Evolutionary conservation across 2,113 vertebrate genomes (phyloP).

Genomic region (Boulengeromyrus knoepffleri): DNA sequence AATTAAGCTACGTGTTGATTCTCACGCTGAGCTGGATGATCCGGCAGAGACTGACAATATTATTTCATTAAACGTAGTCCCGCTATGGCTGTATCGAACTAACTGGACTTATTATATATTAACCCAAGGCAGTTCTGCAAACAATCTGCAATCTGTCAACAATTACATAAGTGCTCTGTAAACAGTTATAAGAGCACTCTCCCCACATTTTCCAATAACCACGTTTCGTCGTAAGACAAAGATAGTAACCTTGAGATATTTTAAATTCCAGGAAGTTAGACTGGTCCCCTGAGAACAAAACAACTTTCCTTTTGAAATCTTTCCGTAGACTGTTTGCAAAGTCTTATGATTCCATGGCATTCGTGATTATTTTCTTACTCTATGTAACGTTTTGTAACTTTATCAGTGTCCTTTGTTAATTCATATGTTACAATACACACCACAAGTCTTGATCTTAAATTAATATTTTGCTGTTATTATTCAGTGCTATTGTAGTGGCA

Average conservation of each 20-base stretch:
- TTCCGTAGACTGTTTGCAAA: background rate
- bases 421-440: background rate
- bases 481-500: background rate
- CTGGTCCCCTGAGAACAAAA: background rate
- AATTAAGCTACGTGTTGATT: background rate
- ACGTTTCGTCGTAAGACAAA: background rate
- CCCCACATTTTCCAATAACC: background rate
- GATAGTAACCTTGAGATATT: background rate
- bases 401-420: background rate
- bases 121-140: background rate
- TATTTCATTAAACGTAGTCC: background rate
- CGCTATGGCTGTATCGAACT: background rate
- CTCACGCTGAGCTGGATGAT: background rate
- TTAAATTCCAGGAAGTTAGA: background rate
- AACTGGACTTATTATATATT: background rate
- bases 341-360: background rate
- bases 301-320: background rate
- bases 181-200: background rate
- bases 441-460: background rate
- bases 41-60: background rate
- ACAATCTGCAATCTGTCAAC: background rate
- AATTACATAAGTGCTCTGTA: background rate
- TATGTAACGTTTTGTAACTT: background rate
- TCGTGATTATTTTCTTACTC: background rate
- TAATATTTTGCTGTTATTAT: background rate